Evolutionary conservation across 2,113 vertebrate genomes (phyloP), one percentile per base, ranked within the genome.

Genomic region (Acanthochromis polyacanthus): DNA sequence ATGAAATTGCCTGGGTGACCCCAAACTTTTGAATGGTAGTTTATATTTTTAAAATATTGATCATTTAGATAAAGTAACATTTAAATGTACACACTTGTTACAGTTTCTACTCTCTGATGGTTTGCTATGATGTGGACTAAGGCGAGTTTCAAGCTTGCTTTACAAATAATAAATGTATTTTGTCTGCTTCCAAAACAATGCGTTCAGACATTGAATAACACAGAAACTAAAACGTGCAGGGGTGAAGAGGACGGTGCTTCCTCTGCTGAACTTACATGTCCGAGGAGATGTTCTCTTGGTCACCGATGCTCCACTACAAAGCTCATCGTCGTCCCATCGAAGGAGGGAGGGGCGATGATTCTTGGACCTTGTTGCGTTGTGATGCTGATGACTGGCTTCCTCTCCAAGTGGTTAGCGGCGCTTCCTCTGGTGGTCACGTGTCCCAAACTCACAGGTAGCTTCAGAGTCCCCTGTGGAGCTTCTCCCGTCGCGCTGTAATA

Each of bases 221-320:
- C 20, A 53, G 20, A 23, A 22, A 23, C 12, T 20, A 4, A 53
- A 20, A 56, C 1, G 19, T 10, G 17, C 1, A 51, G 23, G 23
- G 22, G 14, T 19, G 0, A 46, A 19, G 8, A 46, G 59, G 20
- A 53, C 17, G 14, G 11, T 5, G 14, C 20, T 55, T 23, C 23
- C 23, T 55, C 52, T 3, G 6, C 1, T n/a, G 15, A 8, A 90
- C 93, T 93, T 81, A 93, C 86, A 61, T 85, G 72, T 75, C 5
- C 65, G 67, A 70, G 23, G 83, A 71, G 59, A 71, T 16, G 36
- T 55, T 69, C 48, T 66, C 78, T 90, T 80, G 89, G 70, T 97
- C 96, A 99, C 94, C 96, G 95, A 90, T 99, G 98, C 88, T 99
- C 98, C 87, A 99, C 97, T 56, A 98, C 96, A 17, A 99, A 99